phyloP scores from a whole-genome alignment of 2,113 vertebrate genomes.

The Colinus virginianus region DNA sequence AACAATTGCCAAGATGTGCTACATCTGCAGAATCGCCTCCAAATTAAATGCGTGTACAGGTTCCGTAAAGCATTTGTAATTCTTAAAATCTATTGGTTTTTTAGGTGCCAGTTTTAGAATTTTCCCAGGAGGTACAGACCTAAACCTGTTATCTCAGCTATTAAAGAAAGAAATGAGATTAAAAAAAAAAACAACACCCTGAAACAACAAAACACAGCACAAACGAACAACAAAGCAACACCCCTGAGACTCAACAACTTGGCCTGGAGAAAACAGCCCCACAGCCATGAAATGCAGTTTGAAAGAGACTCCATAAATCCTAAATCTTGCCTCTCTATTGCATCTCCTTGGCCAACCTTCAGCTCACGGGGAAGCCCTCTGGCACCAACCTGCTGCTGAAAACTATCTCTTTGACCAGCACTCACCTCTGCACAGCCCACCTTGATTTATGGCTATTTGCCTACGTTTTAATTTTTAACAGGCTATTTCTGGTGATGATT shows the following conservation, averaged over 20 bases:
- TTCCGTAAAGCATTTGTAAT: not conserved
- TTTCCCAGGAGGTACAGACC: slow-evolving; percentile 20
- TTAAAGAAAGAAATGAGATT: slow-evolving; percentile 44
- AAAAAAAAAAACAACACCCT: not conserved
- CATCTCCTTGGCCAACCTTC: not conserved
- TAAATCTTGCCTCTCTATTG: not conserved
- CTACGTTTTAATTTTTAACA: not conserved
- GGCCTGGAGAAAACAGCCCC: slow-evolving; percentile 4
- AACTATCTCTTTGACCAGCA: not conserved
- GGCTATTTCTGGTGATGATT: not conserved
- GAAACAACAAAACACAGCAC: not conserved
- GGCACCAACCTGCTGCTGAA: not conserved
- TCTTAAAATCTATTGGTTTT: not conserved
- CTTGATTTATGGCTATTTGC: not conserved
- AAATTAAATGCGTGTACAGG: not conserved
- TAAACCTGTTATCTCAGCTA: slow-evolving; percentile 47
- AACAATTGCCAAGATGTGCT: not conserved
- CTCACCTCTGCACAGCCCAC: not conserved
- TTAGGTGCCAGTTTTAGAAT: slow-evolving; percentile 31
- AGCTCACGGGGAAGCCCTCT: not conserved
- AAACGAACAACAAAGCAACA: not conserved
- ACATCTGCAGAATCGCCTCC: not conserved
- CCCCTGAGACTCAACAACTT: slow-evolving; percentile 29
- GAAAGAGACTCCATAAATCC: slow-evolving; percentile 7
- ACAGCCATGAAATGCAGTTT: not conserved